Evolutionary conservation across 2,797 vertebrate species (phyloP).

Genomic region (Sebastes vulpes): DNA sequence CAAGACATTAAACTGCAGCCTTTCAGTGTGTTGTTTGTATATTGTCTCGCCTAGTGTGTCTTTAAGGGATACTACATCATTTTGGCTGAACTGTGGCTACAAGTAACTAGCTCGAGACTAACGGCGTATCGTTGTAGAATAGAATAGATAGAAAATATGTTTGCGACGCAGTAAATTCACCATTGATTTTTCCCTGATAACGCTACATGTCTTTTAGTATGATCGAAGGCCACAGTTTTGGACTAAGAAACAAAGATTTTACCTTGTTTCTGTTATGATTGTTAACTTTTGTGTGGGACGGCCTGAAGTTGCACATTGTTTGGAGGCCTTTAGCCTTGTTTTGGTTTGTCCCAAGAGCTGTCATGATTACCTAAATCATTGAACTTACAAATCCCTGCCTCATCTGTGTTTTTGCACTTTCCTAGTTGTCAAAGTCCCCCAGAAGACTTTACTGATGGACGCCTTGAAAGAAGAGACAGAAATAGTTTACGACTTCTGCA

Average conservation of each 20-base stretch:
- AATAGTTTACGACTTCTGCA: constrained; percentile 97
- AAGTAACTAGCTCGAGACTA: neutral
- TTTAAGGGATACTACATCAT: neutral
- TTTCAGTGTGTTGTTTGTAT: neutral
- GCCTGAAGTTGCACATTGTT: neutral
- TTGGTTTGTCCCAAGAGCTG: neutral
- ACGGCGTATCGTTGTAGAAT: too few relatives aligned
- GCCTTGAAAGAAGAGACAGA: constrained; percentile 97
- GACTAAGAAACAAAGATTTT: neutral
- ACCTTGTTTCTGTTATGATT: neutral
- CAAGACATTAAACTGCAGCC: neutral
- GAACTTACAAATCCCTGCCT: neutral
- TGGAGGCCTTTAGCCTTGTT: neutral
- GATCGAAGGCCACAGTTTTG: neutral
- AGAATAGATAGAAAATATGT: too few relatives aligned
- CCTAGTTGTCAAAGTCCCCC: constrained; percentile 98
- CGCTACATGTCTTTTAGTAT: neutral
- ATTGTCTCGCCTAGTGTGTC: neutral
- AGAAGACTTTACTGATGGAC: constrained; percentile 99
- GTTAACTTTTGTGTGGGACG: neutral
- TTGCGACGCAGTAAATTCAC: too few relatives aligned
- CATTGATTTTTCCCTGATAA: too few relatives aligned
- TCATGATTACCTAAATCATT: neutral
- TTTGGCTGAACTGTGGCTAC: neutral
- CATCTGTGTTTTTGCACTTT: neutral